Conservation (phyloP, 2,888 invertebrate genomes). For the Rhamnusium bicolor region DNA sequence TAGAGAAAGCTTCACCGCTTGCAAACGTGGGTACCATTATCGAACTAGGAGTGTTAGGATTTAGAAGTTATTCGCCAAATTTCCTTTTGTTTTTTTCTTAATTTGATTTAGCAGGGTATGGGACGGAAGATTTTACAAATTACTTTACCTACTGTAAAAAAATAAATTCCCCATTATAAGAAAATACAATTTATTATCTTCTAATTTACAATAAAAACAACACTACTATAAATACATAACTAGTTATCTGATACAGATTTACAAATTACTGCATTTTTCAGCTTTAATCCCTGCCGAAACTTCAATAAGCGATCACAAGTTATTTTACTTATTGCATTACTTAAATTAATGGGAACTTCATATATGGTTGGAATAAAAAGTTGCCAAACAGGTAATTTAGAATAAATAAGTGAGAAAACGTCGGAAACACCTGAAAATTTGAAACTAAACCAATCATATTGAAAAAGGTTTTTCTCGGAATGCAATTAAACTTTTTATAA, state of each 20-base stretch:
- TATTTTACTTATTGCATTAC: conserved; percentile 8
- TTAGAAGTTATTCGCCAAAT: background rate
- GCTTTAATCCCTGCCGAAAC: conserved; percentile 49
- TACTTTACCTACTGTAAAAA: background rate
- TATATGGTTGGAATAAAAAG: conserved; percentile 4
- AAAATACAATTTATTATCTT: conserved; percentile 32
- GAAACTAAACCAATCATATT: background rate
- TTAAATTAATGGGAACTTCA: conserved; percentile 10
- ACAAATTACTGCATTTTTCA: conserved; percentile 51
- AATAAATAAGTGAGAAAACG: background rate
- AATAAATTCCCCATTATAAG: background rate
- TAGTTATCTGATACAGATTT: conserved; percentile 61
- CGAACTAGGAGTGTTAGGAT: background rate
- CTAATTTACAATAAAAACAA: conserved; percentile 25
- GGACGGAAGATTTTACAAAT: background rate
- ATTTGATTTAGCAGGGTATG: background rate
- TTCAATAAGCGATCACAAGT: conserved; percentile 46
- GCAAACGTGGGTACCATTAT: background rate
- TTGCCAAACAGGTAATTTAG: background rate
- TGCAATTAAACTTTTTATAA: too few species aligned
- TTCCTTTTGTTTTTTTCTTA: background rate
- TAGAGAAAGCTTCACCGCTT: too few species aligned
- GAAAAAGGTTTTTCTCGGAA: too few species aligned
- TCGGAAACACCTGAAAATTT: background rate
- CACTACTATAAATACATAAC: conserved; percentile 42